phyloP scores from a whole-genome alignment of 2,888 invertebrate species.

The Prosapia bicincta region DNA sequence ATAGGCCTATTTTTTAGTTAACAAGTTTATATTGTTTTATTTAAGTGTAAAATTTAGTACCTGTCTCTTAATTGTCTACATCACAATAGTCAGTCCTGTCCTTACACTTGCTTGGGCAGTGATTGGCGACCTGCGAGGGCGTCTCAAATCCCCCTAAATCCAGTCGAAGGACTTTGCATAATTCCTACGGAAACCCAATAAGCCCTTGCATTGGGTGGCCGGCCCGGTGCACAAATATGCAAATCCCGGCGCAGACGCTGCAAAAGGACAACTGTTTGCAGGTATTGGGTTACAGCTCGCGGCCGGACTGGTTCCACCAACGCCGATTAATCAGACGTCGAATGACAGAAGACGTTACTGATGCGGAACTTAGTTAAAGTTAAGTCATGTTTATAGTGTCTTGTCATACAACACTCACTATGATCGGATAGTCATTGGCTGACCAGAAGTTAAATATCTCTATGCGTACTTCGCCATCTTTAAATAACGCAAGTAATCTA shows the following conservation, averaged over 20 bases:
- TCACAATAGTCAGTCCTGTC: no score
- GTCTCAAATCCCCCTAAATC: not conserved
- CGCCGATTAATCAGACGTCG: not conserved
- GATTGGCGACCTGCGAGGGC: not conserved
- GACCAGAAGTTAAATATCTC: no score
- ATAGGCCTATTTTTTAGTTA: no score
- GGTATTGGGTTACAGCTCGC: not conserved
- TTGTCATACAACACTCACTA: not conserved
- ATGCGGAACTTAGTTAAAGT: not conserved
- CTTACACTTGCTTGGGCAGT: no score
- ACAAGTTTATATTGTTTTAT: no score
- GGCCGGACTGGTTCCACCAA: not conserved
- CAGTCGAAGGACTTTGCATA: not conserved
- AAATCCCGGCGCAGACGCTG: not conserved
- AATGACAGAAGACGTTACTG: not conserved
- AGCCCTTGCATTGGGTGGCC: not conserved
- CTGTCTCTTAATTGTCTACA: no score
- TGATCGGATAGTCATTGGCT: not conserved
- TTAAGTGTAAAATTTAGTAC: no score
- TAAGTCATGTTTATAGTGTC: not conserved
- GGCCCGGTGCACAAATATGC: not conserved
- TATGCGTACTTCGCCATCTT: no score
- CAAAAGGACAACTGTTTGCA: not conserved
- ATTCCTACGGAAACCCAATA: not conserved
- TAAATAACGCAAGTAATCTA: no score